Evolutionary conservation across 2,797 vertebrate genomes (phyloP), one percentile per base, ranked within the genome.

Genomic region (Pangasius macronema): DNA sequence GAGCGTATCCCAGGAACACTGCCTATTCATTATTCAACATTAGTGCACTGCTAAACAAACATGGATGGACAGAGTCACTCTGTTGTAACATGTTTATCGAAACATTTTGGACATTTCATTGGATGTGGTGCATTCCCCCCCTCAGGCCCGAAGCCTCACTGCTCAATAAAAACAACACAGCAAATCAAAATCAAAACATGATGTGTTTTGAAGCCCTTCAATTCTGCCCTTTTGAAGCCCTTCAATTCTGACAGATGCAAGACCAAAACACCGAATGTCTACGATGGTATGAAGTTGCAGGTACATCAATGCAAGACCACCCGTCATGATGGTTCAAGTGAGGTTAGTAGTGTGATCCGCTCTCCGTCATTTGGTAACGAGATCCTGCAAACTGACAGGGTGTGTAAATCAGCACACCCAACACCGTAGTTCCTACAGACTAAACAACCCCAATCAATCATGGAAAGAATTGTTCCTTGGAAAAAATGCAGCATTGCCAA

Each of bases 371-470:
- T 92, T 90, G 91, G 93, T 93, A 95, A 95, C 89, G 88, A 91
- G 93, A 95, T 94, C 93, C 93, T 92, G 93, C 94, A 94, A 94
- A 93, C 61, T 89, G 93, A 94, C 91, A 89, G 90, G 91, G 90
- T 87, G 93, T 92, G 93, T 95, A 93, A 94, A 92, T 91, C 93
- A 92, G 93, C 91, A 89, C 88, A 92, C 90, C 93, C 90, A 92
- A 92, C 95, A 94, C 93, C 92, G 91, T 93, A 93, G 92, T 92
- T 90, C 94, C 94, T 91, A 93, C 96, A 98, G 97, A 98, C 97
- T 98, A 98, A 98, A 98, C 97, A 98, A 96, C 91, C 94, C 94
- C 94, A 94, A 93, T 95, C 91, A 94, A 96, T 93, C 94, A 95
- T 94, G 95, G 96, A 96, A 96, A 95, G 94, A 95, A 95, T 95